A percentile compares a stretch with the other conserved stretches of the same genome.
These are phyloP conservation scores for Dryobota labecula DNA, from an alignment of 2,888 invertebrate genomes.

Conservation along the genomic window DNA sequence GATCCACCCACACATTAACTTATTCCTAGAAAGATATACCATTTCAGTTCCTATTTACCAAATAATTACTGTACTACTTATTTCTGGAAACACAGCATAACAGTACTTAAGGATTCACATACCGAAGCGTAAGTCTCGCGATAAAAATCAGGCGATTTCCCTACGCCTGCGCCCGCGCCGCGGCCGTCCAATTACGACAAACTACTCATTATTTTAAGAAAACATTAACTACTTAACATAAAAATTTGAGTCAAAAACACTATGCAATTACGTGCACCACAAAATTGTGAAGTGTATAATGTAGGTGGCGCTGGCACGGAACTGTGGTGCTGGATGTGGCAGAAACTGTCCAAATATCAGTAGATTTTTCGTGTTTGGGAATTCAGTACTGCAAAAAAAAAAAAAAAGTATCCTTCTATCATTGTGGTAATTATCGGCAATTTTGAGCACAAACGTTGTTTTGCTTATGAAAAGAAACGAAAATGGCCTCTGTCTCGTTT, in stretches of 20 bases:
- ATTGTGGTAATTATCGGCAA: not conserved
- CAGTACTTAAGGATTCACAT: constrained; percentile 50
- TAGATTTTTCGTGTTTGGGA: too few species aligned
- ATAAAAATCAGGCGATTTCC: constrained; percentile 73
- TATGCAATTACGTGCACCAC: constrained; percentile 81
- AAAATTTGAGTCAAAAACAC: constrained; percentile 81
- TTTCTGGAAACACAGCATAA: constrained; percentile 16
- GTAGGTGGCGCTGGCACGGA: constrained; percentile 63
- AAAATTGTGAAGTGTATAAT: constrained; percentile 82
- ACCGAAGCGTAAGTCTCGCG: constrained; percentile 63
- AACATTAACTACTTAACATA: constrained; percentile 83
- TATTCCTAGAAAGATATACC: not conserved
- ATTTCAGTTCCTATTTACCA: not conserved
- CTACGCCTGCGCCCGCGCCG: constrained; percentile 58
- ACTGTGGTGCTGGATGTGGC: constrained; percentile 70
- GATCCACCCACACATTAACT: too few species aligned
- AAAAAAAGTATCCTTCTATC: not conserved
- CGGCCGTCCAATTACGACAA: constrained; percentile 72
- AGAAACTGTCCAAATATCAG: not conserved
- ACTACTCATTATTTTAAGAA: constrained; percentile 85
- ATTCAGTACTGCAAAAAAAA: not conserved
- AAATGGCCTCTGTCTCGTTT: too few species aligned
- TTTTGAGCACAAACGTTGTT: not conserved
- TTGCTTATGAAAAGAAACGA: too few species aligned
- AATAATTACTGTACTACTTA: not conserved